Base-by-base conservation (phyloP, 1,140 invertebrate species). In the Xylocopa sonorina region DNA sequence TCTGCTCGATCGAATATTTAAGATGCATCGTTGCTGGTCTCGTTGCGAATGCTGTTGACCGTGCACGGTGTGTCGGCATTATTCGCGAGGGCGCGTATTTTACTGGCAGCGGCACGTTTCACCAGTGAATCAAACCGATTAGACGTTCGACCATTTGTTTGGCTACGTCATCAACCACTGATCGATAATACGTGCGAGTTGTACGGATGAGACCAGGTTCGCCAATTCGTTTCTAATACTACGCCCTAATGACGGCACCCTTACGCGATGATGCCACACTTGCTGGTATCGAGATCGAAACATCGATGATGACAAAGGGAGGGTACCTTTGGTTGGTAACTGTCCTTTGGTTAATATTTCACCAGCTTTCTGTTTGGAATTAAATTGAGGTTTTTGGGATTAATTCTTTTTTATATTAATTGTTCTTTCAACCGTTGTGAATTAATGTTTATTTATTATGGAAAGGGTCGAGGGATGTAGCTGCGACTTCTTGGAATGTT, bases 41-140 rank as follows among this genome's bases (percentile, higher is more conserved):
- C 32, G 27, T n/a, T 46, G 55, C 50, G 32, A 64, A 27, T 55
- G 32, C 66, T 43, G 38, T 32, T 27, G n/a, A 71, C 51, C 64
- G 50, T 32, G 38, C 66, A 55, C 57, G 68, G 58, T 24, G 46
- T 46, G 53, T 76, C 58, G 68, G 50, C 79, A 85, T 85, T 81
- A 76, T 81, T 77, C 63, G 73, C 68, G 60, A 18, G 34, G 50
- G 43, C 46, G 55, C 38, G 14, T 2, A 14, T 78, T 60, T 55
- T 46, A 46, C 57, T 58, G 48, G 24, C 34, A 53, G 46, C 29
- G 7, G 16, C 38, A 55, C 38, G 48, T 78, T 73, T 78, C 48
- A 34, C 77, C 58, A 64, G 57, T 46, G 68, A 57, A 73, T 73
- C 57, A 21, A 55, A 71, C 43, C n/a, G 57, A 78, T 72, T 55